Percentiles rank a stretch among this genome's conserved stretches.
Conservation (phyloP, 2,797 vertebrate species). For the Remorina albescens region DNA sequence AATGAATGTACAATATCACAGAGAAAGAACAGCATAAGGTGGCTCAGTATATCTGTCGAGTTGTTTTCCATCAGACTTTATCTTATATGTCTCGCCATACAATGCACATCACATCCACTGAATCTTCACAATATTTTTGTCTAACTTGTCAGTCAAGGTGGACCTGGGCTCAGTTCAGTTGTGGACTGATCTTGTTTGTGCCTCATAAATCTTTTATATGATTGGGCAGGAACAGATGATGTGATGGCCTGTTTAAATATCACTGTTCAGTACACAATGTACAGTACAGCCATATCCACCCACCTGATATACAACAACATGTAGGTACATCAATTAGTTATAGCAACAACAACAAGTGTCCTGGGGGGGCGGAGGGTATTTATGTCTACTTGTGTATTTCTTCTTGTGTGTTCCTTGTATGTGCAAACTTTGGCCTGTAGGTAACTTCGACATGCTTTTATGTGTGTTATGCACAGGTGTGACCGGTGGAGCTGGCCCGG, state of each 20-base stretch:
- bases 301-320: conserved; percentile 59
- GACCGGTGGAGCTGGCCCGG: too few species aligned
- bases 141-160: neutral
- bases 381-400: conserved; percentile 34
- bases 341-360: conserved; percentile 40
- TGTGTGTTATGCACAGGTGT: conserved; percentile 6
- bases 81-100: neutral
- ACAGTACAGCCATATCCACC: conserved; percentile 15
- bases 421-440: conserved; percentile 41
- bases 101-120: neutral
- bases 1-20: neutral
- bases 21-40: neutral
- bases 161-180: conserved; percentile 5
- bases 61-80: neutral
- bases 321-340: conserved; percentile 71
- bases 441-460: conserved; percentile 9
- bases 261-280: conserved; percentile 26
- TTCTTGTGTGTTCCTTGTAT: conserved; percentile 24
- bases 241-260: conserved; percentile 29
- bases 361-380: conserved; percentile 18
- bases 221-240: conserved; percentile 5
- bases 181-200: neutral
- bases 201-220: neutral
- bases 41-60: neutral
- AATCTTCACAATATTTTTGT: neutral